These are phyloP conservation scores for Marisa cornuarietis DNA, from an alignment of 1,140 invertebrate species.

Conservation along the genomic window DNA sequence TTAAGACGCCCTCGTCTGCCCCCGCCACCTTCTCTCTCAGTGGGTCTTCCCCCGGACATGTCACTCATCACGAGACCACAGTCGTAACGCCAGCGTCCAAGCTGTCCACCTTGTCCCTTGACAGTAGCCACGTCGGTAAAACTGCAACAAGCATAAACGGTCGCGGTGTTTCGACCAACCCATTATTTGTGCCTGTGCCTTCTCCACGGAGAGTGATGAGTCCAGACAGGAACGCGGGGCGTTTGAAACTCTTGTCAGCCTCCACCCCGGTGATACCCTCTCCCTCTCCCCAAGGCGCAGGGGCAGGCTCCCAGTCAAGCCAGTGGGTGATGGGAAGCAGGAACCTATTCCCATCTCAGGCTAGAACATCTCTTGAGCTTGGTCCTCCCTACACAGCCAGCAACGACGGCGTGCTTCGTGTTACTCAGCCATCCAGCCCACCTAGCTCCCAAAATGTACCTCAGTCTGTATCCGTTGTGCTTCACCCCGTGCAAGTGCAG, in stretches of 20 bases:
- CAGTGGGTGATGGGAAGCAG: constrained; percentile 4
- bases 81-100: too few species aligned
- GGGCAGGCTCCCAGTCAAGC: background rate
- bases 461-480: too few species aligned
- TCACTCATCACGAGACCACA: too few species aligned
- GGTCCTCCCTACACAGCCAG: too few species aligned
- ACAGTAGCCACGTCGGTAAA: background rate
- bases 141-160: background rate
- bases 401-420: too few species aligned
- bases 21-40: background rate
- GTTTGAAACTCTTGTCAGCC: constrained; percentile 10
- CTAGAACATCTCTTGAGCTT: background rate
- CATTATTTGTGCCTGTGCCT: too few species aligned
- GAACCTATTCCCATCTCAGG: background rate
- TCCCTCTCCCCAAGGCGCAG: background rate
- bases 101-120: background rate
- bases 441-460: too few species aligned
- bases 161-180: background rate
- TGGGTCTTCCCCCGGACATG: too few species aligned
- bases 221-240: background rate
- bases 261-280: constrained; percentile 23
- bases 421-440: too few species aligned
- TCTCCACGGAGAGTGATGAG: background rate
- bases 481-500: too few species aligned
- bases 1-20: background rate